Conservation (phyloP, 2,888 invertebrate genomes). For the Danaus chrysippus region DNA sequence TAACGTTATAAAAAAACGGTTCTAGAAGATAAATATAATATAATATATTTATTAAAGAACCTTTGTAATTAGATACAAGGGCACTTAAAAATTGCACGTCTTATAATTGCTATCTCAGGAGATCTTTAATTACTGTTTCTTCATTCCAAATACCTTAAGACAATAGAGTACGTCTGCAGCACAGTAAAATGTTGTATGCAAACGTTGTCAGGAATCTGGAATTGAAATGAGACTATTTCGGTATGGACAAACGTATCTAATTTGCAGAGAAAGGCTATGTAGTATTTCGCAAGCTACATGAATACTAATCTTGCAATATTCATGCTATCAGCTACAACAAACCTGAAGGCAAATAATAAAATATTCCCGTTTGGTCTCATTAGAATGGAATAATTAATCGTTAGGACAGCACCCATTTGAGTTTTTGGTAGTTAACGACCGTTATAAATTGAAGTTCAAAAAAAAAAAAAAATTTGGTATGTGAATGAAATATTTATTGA, state of each 20-base stretch:
- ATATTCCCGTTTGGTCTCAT: slow-evolving; percentile 22
- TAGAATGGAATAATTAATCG: slow-evolving; percentile 8
- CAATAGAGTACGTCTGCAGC: background rate
- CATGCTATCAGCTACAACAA: slow-evolving; percentile 30
- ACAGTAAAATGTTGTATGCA: slow-evolving; percentile 23
- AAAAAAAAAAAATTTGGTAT: too few relatives aligned
- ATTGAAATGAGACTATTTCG: slow-evolving; percentile 22
- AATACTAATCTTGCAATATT: slow-evolving; percentile 34
- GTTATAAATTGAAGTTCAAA: too few relatives aligned
- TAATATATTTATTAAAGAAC: too few relatives aligned
- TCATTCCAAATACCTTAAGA: too few relatives aligned
- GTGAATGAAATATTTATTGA: too few relatives aligned
- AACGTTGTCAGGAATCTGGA: slow-evolving; percentile 22
- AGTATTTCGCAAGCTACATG: slow-evolving; percentile 29
- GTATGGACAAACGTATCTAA: slow-evolving; percentile 29
- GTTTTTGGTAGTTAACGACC: background rate
- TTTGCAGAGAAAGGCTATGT: slow-evolving; percentile 34
- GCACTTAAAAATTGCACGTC: too few relatives aligned
- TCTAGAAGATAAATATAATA: too few relatives aligned
- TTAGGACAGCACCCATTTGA: background rate
- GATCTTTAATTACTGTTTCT: too few relatives aligned
- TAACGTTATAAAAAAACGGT: too few relatives aligned
- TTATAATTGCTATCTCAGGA: too few relatives aligned
- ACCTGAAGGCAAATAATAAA: slow-evolving; percentile 31
- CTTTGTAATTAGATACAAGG: too few relatives aligned